These are phyloP conservation scores for Threskiornis aethiopicus DNA, from an alignment of 2,797 vertebrate genomes.

Conservation along the genomic window DNA sequence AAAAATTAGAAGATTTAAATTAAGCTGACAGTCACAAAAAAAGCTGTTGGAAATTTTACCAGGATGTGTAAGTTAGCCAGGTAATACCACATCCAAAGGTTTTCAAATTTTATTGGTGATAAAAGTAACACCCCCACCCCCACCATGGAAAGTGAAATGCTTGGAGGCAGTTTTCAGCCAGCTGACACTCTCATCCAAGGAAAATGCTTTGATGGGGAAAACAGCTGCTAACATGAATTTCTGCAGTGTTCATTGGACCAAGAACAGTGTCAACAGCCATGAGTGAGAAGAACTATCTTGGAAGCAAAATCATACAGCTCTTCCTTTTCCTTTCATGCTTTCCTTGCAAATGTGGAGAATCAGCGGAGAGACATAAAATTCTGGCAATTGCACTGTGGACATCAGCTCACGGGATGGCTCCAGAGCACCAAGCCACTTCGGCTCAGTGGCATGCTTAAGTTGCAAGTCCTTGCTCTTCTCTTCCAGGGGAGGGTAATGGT, in stretches of 20 bases:
- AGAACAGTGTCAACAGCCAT: background rate
- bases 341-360: background rate
- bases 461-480: background rate
- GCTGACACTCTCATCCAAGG: conserved; percentile 50
- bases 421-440: fast-evolving
- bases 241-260: background rate
- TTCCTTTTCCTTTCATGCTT: background rate
- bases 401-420: background rate
- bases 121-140: conserved; percentile 43
- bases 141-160: conserved; percentile 56
- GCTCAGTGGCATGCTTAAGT: background rate
- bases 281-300: conserved; percentile 34
- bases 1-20: background rate
- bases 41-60: background rate
- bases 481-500: background rate
- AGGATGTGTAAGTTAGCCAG: conserved; percentile 35
- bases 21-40: background rate
- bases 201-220: conserved; percentile 64
- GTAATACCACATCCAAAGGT: conserved; percentile 34
- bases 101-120: conserved; percentile 31
- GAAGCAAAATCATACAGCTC: conserved; percentile 17
- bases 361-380: background rate
- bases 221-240: conserved; percentile 56
- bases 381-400: background rate
- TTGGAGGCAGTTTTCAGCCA: conserved; percentile 57